Evolutionary conservation across 2,888 invertebrate species (phyloP).

Genomic region (Drosophila longiperda): DNA sequence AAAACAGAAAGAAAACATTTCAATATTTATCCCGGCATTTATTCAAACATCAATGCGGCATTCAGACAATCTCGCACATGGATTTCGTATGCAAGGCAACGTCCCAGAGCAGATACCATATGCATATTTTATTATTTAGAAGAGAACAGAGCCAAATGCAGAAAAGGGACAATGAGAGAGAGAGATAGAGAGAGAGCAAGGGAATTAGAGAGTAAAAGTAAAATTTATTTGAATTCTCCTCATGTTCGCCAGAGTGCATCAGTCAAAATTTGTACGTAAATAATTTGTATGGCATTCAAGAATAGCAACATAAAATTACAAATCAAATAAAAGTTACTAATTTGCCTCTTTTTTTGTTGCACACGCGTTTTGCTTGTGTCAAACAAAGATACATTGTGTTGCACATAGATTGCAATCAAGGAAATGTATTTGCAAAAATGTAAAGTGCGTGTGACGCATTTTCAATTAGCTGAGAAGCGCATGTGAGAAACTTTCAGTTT

Average conservation of each 20-base stretch:
- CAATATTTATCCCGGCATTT: conserved; percentile 28
- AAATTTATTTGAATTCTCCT: conserved; percentile 71
- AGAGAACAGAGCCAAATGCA: conserved; percentile 24
- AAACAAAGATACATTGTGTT: conserved; percentile 6
- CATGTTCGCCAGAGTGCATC: conserved; percentile 75
- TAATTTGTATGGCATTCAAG: conserved; percentile 40
- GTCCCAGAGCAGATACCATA: conserved; percentile 37
- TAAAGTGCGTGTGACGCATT: conserved; percentile 32
- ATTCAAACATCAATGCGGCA: conserved; percentile 49
- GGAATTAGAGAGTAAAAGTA: conserved; percentile 54
- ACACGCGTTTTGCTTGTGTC: conserved; percentile 4
- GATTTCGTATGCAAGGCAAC: conserved; percentile 66
- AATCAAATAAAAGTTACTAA: conserved; percentile 26
- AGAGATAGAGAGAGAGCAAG: background rate
- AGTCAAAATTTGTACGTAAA: conserved; percentile 60
- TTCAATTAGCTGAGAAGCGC: conserved; percentile 25
- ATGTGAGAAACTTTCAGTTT: background rate
- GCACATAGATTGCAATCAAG: conserved; percentile 48
- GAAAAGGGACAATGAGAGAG: conserved; percentile 2
- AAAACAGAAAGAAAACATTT: conserved; percentile 24
- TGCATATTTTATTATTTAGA: conserved; percentile 57
- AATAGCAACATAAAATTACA: conserved; percentile 27
- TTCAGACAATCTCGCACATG: conserved; percentile 57
- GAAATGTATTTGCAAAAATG: conserved; percentile 18
- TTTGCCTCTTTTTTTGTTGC: conserved; percentile 1